These are phyloP conservation scores for Margaritifera margaritifera DNA, from an alignment of 2,888 invertebrate genomes.

Conservation along the genomic window DNA sequence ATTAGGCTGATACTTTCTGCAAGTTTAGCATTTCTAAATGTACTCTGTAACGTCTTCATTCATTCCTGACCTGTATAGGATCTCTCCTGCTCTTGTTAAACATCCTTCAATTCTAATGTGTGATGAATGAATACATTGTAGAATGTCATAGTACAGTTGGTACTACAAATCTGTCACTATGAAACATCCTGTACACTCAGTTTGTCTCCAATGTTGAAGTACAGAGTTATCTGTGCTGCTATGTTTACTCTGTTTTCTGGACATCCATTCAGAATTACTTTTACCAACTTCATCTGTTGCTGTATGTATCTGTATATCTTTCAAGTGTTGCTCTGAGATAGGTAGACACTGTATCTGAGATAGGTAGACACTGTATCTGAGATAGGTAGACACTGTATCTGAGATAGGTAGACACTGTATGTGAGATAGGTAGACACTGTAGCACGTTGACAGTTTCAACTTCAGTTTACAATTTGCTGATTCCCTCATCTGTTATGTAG, in stretches of 20 bases:
- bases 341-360: no score
- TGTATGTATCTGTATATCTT: slow-evolving; percentile 13
- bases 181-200: slow-evolving; percentile 21
- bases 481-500: background rate
- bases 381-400: no score
- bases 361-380: no score
- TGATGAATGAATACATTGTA: slow-evolving; percentile 2
- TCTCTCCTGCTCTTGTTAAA: slow-evolving; percentile 3
- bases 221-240: no score
- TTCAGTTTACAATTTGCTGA: background rate
- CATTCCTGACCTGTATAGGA: slow-evolving; percentile 10
- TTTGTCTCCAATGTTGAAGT: slow-evolving; percentile 27
- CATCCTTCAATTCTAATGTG: slow-evolving; percentile 11
- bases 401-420: slow-evolving; percentile 17
- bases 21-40: no score
- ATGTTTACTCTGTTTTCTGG: slow-evolving; percentile 12
- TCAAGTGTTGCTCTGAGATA: no score
- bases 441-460: slow-evolving; percentile 15
- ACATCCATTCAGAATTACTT: slow-evolving; percentile 23
- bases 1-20: no score
- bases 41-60: no score
- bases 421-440: slow-evolving; percentile 20
- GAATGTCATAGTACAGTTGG: slow-evolving; percentile 5
- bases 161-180: background rate
- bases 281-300: slow-evolving; percentile 9